Percentiles rank a stretch among this genome's conserved stretches.
Evolutionary conservation across 2,888 invertebrate genomes (phyloP).

Genomic region (Pinctada fucata): DNA sequence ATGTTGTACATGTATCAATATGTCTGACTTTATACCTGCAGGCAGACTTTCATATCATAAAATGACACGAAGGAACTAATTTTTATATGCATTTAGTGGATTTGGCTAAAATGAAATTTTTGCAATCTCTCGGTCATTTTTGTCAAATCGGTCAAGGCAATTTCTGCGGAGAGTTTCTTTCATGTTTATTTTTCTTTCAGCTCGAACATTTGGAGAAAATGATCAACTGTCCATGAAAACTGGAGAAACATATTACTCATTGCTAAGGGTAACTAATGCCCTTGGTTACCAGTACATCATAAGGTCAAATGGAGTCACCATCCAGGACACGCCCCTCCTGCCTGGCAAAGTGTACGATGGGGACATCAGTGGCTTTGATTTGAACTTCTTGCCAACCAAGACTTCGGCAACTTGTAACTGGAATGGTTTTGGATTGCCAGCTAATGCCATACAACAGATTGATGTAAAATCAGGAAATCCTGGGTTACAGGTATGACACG

Average conservation of each 20-base stretch:
- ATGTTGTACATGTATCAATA: too few relatives aligned
- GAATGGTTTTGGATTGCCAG: slow-evolving; percentile 61
- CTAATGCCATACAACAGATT: slow-evolving; percentile 30
- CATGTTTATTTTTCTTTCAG: too few relatives aligned
- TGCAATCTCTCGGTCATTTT: too few relatives aligned
- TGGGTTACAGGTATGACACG: slow-evolving; percentile 5
- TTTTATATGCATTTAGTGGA: too few relatives aligned
- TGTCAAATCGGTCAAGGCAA: too few relatives aligned
- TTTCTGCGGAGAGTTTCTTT: too few relatives aligned
- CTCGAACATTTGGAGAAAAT: slow-evolving; percentile 49
- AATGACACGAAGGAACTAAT: too few relatives aligned
- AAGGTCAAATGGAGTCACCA: slow-evolving; percentile 62
- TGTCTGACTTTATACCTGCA: too few relatives aligned
- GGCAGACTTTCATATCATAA: too few relatives aligned
- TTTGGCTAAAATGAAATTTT: too few relatives aligned
- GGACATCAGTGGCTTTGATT: slow-evolving; percentile 53
- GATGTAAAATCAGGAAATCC: slow-evolving; percentile 44
- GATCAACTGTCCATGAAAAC: slow-evolving; percentile 57
- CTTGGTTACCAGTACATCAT: slow-evolving; percentile 55
- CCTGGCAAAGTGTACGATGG: slow-evolving; percentile 65
- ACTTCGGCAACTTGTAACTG: slow-evolving; percentile 60
- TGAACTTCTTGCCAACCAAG: slow-evolving; percentile 51
- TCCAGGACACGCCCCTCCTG: slow-evolving; percentile 59
- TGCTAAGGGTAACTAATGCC: slow-evolving; percentile 57
- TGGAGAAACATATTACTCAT: slow-evolving; percentile 59